These are phyloP conservation scores for Lycophotia porphyrea DNA, from an alignment of 2,888 invertebrate genomes.

Conservation along the genomic window DNA sequence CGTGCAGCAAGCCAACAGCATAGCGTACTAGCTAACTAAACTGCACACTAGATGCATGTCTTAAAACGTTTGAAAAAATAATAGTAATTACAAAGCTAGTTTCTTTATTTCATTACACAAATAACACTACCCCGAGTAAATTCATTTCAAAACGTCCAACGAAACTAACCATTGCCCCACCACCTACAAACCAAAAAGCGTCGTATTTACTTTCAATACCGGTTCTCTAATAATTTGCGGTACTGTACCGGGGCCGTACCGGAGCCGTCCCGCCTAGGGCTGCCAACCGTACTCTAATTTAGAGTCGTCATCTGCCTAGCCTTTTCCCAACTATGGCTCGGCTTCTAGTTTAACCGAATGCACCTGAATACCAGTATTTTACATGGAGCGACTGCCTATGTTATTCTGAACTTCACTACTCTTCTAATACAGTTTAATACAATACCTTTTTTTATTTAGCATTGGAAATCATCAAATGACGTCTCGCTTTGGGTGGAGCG, in stretches of 20 bases:
- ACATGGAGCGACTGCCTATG: no score
- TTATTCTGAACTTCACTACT: no score
- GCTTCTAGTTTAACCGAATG: neutral
- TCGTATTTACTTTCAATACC: slow-evolving; percentile 37
- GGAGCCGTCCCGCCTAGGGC: slow-evolving; percentile 12
- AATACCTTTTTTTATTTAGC: no score
- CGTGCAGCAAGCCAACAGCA: no score
- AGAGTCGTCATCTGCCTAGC: neutral
- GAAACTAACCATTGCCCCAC: neutral
- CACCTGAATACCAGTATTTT: neutral
- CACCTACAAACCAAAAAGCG: slow-evolving; percentile 36
- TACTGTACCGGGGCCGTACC: slow-evolving; percentile 37
- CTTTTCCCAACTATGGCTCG: neutral
- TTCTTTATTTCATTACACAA: neutral
- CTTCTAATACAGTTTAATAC: no score
- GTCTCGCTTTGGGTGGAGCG: no score
- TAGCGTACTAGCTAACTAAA: no score
- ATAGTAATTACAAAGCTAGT: neutral
- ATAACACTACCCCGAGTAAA: neutral
- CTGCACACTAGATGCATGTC: no score
- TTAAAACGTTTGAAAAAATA: neutral
- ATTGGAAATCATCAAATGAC: no score
- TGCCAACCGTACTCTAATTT: neutral
- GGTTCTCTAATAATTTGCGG: slow-evolving; percentile 66
- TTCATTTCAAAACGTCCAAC: neutral